Evolutionary conservation across 1,140 invertebrate genomes (phyloP).

Genomic region (Procambarus clarkii): DNA sequence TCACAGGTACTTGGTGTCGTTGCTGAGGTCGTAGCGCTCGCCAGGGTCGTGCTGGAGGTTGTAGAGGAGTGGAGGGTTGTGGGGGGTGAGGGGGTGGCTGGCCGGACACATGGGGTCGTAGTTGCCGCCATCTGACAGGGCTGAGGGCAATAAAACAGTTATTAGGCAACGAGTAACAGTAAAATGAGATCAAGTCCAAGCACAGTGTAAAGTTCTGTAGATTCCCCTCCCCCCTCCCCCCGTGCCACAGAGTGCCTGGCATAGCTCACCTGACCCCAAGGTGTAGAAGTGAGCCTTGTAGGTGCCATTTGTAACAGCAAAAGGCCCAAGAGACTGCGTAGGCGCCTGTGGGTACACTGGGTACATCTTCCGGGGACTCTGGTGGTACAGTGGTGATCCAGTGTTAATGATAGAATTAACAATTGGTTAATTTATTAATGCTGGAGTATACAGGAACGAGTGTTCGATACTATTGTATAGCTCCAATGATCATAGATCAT

Average conservation of each 20-base stretch:
- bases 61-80: conserved; percentile 56
- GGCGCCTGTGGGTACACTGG: conserved; percentile 35
- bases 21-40: conserved; percentile 47
- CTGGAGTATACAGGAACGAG: too few species aligned
- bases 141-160: not conserved
- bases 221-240: too few species aligned
- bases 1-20: conserved; percentile 23
- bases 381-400: not conserved
- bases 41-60: conserved; percentile 51
- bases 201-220: too few species aligned
- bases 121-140: conserved; percentile 47
- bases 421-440: too few species aligned
- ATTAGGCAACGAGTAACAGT: too few species aligned
- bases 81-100: conserved; percentile 25
- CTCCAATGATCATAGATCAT: too few species aligned
- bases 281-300: conserved; percentile 69
- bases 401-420: not conserved
- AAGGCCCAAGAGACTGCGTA: conserved; percentile 3
- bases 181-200: too few species aligned
- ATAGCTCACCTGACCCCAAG: conserved; percentile 36
- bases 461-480: too few species aligned
- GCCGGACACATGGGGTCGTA: conserved; percentile 51
- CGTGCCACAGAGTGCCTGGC: too few species aligned
- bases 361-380: conserved; percentile 37
- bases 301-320: conserved; percentile 49